A percentile compares a stretch with the other conserved stretches of the same genome.
phyloP scores from a whole-genome alignment of 1,140 invertebrate genomes.

The Platorchestia sp. region DNA sequence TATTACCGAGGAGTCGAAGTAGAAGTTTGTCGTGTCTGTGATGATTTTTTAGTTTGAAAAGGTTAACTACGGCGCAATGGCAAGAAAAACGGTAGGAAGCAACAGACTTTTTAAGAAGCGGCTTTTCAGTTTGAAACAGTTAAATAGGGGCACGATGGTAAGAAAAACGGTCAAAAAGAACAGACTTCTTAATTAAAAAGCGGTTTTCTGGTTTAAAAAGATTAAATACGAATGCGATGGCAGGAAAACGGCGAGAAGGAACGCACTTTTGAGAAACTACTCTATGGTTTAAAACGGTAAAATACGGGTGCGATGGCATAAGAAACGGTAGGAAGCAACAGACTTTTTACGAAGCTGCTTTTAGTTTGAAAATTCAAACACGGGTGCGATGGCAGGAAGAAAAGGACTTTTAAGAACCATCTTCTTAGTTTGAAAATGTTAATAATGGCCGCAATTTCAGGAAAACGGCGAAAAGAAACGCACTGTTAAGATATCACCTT shows the following conservation, averaged over 20 bases:
- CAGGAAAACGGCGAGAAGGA: background rate
- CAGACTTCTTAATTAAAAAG: too few relatives aligned
- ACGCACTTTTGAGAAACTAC: background rate
- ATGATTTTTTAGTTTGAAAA: background rate
- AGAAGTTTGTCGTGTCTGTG: background rate
- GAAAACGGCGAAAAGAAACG: background rate
- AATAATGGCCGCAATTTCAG: background rate
- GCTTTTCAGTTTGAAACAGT: too few relatives aligned
- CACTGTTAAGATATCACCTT: too few relatives aligned
- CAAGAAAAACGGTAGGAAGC: background rate
- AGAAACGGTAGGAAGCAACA: too few relatives aligned
- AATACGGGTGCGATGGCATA: too few relatives aligned
- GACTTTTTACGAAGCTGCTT: too few relatives aligned
- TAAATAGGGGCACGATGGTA: too few relatives aligned
- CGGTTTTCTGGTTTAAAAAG: background rate
- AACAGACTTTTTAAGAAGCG: too few relatives aligned
- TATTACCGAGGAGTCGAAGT: too few relatives aligned
- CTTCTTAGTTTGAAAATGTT: background rate
- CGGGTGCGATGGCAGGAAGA: background rate
- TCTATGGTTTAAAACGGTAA: too few relatives aligned
- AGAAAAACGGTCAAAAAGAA: too few relatives aligned
- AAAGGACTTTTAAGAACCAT: too few relatives aligned
- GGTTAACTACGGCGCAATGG: background rate
- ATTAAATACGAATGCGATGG: background rate
- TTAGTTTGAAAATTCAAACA: background rate